Percentiles rank a stretch among this genome's conserved stretches.
Evolutionary conservation across 2,113 vertebrate genomes (phyloP).

Genomic region (Spea bombifrons): DNA sequence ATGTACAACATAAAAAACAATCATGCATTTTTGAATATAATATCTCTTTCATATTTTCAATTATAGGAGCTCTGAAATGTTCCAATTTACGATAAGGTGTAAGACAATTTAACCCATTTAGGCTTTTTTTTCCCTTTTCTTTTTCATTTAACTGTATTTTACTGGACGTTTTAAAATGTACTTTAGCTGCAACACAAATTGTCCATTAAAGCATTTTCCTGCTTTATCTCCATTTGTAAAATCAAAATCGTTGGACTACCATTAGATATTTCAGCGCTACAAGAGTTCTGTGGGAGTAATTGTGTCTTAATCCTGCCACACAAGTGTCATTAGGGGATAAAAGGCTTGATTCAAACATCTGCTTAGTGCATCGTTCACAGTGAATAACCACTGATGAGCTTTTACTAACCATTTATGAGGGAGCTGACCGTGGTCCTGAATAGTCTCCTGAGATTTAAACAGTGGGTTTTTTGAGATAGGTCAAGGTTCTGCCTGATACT

Average conservation of each 20-base stretch:
- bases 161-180: background rate
- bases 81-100: background rate
- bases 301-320: slow-evolving; percentile 36
- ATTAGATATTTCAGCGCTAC: slow-evolving; percentile 38
- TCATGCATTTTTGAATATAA: background rate
- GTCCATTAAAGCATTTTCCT: slow-evolving; percentile 39
- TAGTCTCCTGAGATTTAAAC: too few species aligned
- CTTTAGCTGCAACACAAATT: slow-evolving; percentile 31
- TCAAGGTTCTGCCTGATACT: too few species aligned
- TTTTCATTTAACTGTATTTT: background rate
- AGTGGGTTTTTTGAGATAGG: background rate
- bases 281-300: slow-evolving; percentile 36
- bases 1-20: background rate
- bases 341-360: slow-evolving; percentile 32
- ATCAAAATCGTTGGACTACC: slow-evolving; percentile 30
- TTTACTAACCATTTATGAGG: slow-evolving; percentile 13
- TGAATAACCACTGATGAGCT: slow-evolving; percentile 20
- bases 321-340: slow-evolving; percentile 39
- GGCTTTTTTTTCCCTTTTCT: background rate
- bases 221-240: slow-evolving; percentile 29
- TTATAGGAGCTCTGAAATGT: background rate
- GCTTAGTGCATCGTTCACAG: slow-evolving; percentile 31
- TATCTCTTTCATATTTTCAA: background rate
- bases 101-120: background rate
- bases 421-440: slow-evolving; percentile 26